Base-by-base conservation (phyloP, 1,140 invertebrate genomes). In the Papilio dardanus region DNA sequence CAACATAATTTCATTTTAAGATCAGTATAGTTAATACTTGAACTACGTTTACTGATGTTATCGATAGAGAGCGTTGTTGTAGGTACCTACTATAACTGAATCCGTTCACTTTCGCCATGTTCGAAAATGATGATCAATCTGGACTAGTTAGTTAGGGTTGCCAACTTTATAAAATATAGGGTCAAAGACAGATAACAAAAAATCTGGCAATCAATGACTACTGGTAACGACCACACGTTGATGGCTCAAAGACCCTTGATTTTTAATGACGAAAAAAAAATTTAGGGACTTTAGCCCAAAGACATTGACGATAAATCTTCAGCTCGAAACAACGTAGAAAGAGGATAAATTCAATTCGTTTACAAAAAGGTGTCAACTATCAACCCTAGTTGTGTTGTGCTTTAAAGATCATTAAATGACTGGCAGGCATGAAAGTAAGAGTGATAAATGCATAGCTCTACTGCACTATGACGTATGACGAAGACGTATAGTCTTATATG, bases 341-440 rank as follows among this genome's bases (percentile, higher is more conserved):
- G 33, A 35, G 8, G 33, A 35, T 2, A 5, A 5, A 35, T 6
- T 6, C 5, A 35, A 35, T 33, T 33, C 33, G 33, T 33, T 3
- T 33, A 33, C 33, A 3, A 7, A 33, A 33, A 3, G 33, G 33
- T 37, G 35, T 6, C n/a, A n/a, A n/a, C n/a, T n/a, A n/a, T n/a
- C 42, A 46, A 46, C 42, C 42, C 42, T 46, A 46, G 19, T 21
- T 54, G 2, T 54, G 7, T 24, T 8, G 7, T 21, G 19, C 54
- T 12, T 58, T 58, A n/a, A 58, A 28, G 54, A 58, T 28, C 54
- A 58, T 58, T 58, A 58, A 12, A 24, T 58, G 21, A 58, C 14
- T 58, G 54, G 14, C 54, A 58, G 12, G 8, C 14, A 16, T 58
- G 54, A 58, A 58, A 58, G 54, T 58, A 28, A 58, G 24, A 58